Percentiles rank a stretch among this genome's conserved stretches.
These are phyloP conservation scores for Dendropsophus ebraccatus DNA, from an alignment of 2,113 vertebrate species.

Conservation along the genomic window DNA sequence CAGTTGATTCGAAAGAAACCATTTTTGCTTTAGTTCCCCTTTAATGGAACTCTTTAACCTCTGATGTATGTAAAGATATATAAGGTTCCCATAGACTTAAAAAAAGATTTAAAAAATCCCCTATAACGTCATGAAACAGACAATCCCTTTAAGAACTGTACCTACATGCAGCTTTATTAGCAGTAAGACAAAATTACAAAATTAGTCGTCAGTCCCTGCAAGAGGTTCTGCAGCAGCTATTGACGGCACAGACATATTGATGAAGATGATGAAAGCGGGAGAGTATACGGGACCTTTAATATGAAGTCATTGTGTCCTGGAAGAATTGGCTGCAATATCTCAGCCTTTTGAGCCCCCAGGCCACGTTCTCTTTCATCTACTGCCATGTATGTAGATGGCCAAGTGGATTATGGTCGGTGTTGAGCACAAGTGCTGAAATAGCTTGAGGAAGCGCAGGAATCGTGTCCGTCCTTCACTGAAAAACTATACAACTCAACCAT, in stretches of 20 bases:
- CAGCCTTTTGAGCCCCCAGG: slow-evolving; percentile 61
- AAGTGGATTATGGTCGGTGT: slow-evolving; percentile 63
- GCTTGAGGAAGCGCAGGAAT: slow-evolving; percentile 69
- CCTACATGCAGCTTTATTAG: not conserved
- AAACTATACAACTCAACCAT: slow-evolving; percentile 52
- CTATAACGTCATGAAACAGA: not conserved
- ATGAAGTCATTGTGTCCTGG: slow-evolving; percentile 66
- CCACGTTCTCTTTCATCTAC: slow-evolving; percentile 66
- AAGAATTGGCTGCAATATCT: slow-evolving; percentile 64
- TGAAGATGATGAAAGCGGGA: not conserved
- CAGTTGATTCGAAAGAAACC: too few relatives aligned
- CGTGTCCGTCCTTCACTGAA: slow-evolving; percentile 65
- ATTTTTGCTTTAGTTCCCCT: too few relatives aligned
- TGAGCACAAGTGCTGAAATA: slow-evolving; percentile 67
- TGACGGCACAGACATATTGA: not conserved
- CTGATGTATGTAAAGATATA: too few relatives aligned
- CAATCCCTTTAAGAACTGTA: not conserved
- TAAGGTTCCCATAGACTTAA: too few relatives aligned
- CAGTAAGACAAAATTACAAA: not conserved
- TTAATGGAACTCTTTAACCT: too few relatives aligned
- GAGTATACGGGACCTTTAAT: slow-evolving; percentile 61
- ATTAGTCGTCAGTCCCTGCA: too few relatives aligned
- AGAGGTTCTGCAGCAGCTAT: not conserved
- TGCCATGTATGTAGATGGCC: slow-evolving; percentile 63
- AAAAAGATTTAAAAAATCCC: not conserved